Conservation (phyloP, 2,888 invertebrate genomes). For the Drosophila lacicola region DNA sequence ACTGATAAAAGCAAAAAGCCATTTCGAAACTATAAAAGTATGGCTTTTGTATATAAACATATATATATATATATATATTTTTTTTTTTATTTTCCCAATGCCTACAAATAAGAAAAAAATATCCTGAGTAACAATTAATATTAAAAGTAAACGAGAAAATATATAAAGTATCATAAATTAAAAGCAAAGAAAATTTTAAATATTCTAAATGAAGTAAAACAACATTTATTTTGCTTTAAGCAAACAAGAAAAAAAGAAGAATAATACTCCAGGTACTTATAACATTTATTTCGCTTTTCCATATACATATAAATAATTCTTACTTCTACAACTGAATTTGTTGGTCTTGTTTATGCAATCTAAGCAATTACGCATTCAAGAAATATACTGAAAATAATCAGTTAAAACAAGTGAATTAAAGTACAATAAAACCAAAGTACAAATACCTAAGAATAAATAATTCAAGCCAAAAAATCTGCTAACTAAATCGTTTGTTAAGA, state of each 20-base stretch:
- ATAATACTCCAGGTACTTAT: neutral
- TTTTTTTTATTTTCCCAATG: conserved; percentile 13
- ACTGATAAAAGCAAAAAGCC: conserved; percentile 46
- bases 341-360: conserved; percentile 28
- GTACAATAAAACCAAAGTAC: conserved; percentile 39
- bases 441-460: conserved; percentile 31
- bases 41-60: neutral
- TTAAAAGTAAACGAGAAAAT: conserved; percentile 4
- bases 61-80: conserved; percentile 8
- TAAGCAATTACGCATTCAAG: conserved; percentile 15
- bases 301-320: neutral
- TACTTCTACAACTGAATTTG: conserved; percentile 9
- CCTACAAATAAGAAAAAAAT: conserved; percentile 16
- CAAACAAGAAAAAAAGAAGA: neutral
- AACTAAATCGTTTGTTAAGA: conserved; percentile 47
- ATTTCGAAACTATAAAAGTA: conserved; percentile 11
- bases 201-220: conserved; percentile 2
- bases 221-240: conserved; percentile 12
- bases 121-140: conserved; percentile 23
- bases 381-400: conserved; percentile 11
- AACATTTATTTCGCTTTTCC: neutral
- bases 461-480: conserved; percentile 27
- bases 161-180: conserved; percentile 4
- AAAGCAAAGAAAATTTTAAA: conserved; percentile 11
- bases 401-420: conserved; percentile 13